Percentiles rank a stretch among this genome's conserved stretches.
These are phyloP conservation scores for Hesperia comma DNA, from an alignment of 2,888 invertebrate species.

Conservation along the genomic window DNA sequence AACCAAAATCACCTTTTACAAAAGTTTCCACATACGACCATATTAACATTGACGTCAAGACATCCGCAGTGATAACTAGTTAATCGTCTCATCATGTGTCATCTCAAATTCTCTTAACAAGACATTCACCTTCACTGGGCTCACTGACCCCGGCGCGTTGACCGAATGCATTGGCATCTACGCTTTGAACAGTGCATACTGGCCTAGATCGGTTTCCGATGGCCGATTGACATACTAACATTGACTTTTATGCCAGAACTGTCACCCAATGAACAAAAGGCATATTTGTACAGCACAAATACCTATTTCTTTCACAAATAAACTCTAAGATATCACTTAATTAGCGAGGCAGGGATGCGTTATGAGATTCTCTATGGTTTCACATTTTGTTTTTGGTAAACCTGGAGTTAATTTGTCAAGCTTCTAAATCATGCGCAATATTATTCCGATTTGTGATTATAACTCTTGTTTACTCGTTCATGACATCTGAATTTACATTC, in stretches of 20 bases:
- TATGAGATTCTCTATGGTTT: too few species aligned
- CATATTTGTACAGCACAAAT: too few species aligned
- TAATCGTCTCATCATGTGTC: conserved; percentile 7
- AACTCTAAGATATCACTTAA: too few species aligned
- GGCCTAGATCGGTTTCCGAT: conserved; percentile 11
- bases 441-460: too few species aligned
- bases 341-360: neutral
- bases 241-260: conserved; percentile 10
- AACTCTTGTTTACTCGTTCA: too few species aligned
- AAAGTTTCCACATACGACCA: too few species aligned
- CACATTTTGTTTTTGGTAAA: too few species aligned
- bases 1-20: too few species aligned
- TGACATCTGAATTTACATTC: too few species aligned
- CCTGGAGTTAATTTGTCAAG: too few species aligned
- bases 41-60: neutral
- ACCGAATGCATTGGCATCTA: conserved; percentile 31
- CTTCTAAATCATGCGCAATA: too few species aligned
- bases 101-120: neutral
- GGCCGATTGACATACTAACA: conserved; percentile 30
- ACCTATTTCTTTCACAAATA: too few species aligned
- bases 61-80: neutral
- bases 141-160: conserved; percentile 27
- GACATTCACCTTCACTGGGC: conserved; percentile 20
- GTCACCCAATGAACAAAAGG: neutral
- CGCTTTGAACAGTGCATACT: conserved; percentile 15